Conservation (phyloP, 2,888 invertebrate genomes). For the Allacma fusca region DNA sequence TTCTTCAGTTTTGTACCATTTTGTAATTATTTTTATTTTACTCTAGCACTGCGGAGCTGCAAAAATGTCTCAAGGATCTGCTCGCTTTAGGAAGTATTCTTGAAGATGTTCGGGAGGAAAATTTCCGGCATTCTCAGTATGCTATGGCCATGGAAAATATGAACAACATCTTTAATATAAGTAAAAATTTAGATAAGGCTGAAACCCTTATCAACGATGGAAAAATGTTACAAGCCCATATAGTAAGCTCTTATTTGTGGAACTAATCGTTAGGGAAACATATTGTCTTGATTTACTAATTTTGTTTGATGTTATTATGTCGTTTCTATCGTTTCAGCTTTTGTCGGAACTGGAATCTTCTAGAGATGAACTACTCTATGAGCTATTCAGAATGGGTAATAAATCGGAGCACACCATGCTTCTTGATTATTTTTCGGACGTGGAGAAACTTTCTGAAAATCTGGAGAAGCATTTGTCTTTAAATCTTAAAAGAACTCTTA, state of each 20-base stretch:
- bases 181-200: constrained; percentile 93
- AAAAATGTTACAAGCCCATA: constrained; percentile 93
- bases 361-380: constrained; percentile 92
- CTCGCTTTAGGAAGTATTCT: constrained; percentile 82
- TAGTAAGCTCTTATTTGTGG: constrained; percentile 68
- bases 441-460: constrained; percentile 85
- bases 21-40: not conserved
- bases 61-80: constrained; percentile 76
- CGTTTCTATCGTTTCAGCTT: constrained; percentile 70
- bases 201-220: constrained; percentile 94
- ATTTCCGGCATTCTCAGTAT: constrained; percentile 93
- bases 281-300: not conserved
- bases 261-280: not conserved
- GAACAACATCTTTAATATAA: constrained; percentile 97
- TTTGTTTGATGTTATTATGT: not conserved
- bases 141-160: constrained; percentile 98
- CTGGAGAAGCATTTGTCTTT: constrained; percentile 91
- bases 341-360: constrained; percentile 95
- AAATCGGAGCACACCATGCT: constrained; percentile 89
- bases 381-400: constrained; percentile 90
- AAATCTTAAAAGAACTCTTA: constrained; percentile 86
- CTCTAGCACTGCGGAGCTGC: constrained; percentile 80
- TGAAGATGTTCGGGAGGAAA: constrained; percentile 88
- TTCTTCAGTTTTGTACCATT: too few relatives aligned
- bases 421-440: constrained; percentile 95